Conservation (phyloP, 2,888 invertebrate genomes). For the Aspidiotus rigidus region DNA sequence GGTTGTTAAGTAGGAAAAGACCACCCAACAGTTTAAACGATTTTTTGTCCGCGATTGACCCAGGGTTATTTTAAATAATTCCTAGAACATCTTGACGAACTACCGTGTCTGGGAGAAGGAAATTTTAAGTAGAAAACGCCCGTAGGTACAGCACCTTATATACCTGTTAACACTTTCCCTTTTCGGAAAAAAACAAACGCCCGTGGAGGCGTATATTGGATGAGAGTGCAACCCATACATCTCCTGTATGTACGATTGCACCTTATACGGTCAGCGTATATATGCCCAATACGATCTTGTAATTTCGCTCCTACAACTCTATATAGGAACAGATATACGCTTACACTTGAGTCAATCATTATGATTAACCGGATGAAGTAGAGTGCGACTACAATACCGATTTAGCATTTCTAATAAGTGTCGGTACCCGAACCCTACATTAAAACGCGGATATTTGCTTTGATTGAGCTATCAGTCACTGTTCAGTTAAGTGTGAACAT, state of each 20-base stretch:
- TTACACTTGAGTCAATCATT: constrained; percentile 24
- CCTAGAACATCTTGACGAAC: neutral
- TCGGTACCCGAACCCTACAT: constrained; percentile 25
- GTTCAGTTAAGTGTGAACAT: constrained; percentile 34
- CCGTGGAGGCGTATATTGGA: too few species aligned
- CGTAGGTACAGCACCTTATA: neutral
- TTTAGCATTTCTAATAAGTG: constrained; percentile 31
- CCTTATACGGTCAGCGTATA: too few species aligned
- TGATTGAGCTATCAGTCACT: constrained; percentile 34
- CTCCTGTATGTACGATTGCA: constrained; percentile 10
- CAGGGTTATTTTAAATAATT: constrained; percentile 2
- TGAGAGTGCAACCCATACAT: neutral
- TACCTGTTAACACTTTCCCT: constrained; percentile 20
- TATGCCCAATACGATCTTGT: constrained; percentile 1
- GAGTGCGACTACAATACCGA: constrained; percentile 23
- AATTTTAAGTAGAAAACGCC: neutral
- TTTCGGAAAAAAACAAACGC: constrained; percentile 12
- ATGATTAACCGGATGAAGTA: constrained; percentile 25
- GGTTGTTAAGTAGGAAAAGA: neutral
- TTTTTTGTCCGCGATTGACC: neutral
- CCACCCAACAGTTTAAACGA: constrained; percentile 1
- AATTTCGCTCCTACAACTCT: constrained; percentile 24
- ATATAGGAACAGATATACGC: constrained; percentile 1
- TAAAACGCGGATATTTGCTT: constrained; percentile 29
- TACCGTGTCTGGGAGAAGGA: neutral